A percentile compares a stretch with the other conserved stretches of the same genome.
phyloP scores from a whole-genome alignment of 2,797 vertebrate genomes.

The Ambastaia sidthimunki region DNA sequence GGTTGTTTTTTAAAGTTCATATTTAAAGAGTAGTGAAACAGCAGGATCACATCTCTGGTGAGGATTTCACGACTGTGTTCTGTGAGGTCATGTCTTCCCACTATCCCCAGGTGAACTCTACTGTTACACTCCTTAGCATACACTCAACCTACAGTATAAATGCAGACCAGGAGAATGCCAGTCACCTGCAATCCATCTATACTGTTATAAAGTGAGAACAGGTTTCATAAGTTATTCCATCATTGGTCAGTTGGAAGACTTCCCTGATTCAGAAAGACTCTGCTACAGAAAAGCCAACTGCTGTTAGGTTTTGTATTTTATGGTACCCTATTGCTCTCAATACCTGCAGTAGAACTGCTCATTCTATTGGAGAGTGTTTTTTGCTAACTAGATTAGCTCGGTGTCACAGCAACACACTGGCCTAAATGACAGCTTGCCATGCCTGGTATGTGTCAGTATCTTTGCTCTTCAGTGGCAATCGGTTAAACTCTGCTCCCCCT shows the following conservation, averaged over 20 bases:
- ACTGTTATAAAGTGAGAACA: constrained; percentile 23
- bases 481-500: not conserved
- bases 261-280: not conserved
- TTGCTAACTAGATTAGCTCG: not conserved
- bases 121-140: constrained; percentile 17
- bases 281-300: constrained; percentile 1
- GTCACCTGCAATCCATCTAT: constrained; percentile 18
- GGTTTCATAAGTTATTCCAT: constrained; percentile 22
- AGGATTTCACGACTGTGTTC: constrained; percentile 6
- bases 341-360: not conserved
- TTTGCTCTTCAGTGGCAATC: not conserved
- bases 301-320: not conserved
- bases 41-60: constrained; percentile 22
- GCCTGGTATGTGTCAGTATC: constrained; percentile 14
- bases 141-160: constrained; percentile 2
- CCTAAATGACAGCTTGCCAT: constrained; percentile 34
- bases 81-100: constrained; percentile 26
- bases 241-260: not conserved
- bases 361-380: constrained; percentile 3
- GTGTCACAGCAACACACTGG: constrained; percentile 13
- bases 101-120: constrained; percentile 52
- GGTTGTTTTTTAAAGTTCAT: constrained; percentile 29
- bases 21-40: constrained; percentile 23
- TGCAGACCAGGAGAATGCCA: constrained; percentile 10
- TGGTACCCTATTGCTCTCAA: not conserved